Percentiles rank a stretch among this genome's conserved stretches.
phyloP scores from a whole-genome alignment of 1,140 invertebrate species.

The Macrotrachela quadricornifera region DNA sequence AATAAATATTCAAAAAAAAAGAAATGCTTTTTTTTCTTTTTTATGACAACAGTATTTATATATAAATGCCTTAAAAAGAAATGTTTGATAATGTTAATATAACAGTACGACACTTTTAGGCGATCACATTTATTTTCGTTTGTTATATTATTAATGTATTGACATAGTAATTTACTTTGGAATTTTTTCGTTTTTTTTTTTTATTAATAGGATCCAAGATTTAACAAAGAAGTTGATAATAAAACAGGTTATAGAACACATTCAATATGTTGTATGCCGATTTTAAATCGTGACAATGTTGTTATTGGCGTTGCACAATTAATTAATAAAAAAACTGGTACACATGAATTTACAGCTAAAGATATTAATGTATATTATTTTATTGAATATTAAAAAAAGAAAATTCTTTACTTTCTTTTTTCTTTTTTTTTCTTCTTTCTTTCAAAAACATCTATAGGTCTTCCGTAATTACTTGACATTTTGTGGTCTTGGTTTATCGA shows the following conservation, averaged over 20 bases:
- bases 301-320: slow-evolving; percentile 90
- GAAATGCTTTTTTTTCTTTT: no score
- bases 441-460: slow-evolving; percentile 37
- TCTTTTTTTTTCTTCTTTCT: no score
- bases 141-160: neutral
- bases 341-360: slow-evolving; percentile 10
- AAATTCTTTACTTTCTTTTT: no score
- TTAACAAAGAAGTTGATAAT: slow-evolving; percentile 72
- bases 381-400: no score
- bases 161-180: neutral
- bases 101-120: no score
- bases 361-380: neutral
- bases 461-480: slow-evolving; percentile 80
- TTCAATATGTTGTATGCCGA: slow-evolving; percentile 73
- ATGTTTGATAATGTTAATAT: no score
- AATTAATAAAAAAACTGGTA: slow-evolving; percentile 53
- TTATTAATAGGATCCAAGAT: slow-evolving; percentile 32
- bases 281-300: slow-evolving; percentile 78
- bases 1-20: no score
- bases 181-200: slow-evolving; percentile 4
- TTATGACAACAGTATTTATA: no score
- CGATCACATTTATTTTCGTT: no score
- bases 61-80: no score
- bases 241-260: slow-evolving; percentile 74
- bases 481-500: slow-evolving; percentile 86